Percentiles rank a stretch among this genome's conserved stretches.
Evolutionary conservation across 2,888 invertebrate species (phyloP).

Genomic region (Aspidapion aeneum): DNA sequence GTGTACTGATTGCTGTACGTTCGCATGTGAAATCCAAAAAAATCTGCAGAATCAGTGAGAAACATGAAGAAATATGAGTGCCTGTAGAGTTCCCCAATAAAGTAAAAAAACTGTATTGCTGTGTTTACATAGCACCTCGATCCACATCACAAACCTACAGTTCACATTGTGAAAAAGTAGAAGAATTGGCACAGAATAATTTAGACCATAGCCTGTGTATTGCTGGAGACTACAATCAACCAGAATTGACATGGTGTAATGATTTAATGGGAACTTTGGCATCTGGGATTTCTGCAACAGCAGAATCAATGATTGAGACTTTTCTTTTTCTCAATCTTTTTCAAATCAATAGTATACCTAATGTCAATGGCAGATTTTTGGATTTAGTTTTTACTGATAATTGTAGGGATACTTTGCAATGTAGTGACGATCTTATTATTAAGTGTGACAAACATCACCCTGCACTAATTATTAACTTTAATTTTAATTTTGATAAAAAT

Average conservation of each 20-base stretch:
- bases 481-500: background rate
- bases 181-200: background rate
- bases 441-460: background rate
- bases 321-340: background rate
- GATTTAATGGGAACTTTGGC: too few relatives aligned
- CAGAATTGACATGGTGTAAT: background rate
- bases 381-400: background rate
- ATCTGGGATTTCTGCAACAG: background rate
- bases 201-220: background rate
- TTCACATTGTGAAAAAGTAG: background rate
- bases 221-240: background rate
- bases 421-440: background rate
- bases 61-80: background rate
- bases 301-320: background rate
- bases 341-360: background rate
- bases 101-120: background rate
- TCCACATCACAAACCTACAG: background rate
- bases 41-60: constrained; percentile 47
- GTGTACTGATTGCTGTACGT: background rate
- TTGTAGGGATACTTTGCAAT: background rate
- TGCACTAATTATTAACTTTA: background rate
- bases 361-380: background rate
- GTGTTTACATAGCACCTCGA: background rate
- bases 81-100: background rate
- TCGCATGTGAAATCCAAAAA: background rate